phyloP scores from a whole-genome alignment of 1,140 invertebrate genomes.

The Pristionchus pacificus region DNA sequence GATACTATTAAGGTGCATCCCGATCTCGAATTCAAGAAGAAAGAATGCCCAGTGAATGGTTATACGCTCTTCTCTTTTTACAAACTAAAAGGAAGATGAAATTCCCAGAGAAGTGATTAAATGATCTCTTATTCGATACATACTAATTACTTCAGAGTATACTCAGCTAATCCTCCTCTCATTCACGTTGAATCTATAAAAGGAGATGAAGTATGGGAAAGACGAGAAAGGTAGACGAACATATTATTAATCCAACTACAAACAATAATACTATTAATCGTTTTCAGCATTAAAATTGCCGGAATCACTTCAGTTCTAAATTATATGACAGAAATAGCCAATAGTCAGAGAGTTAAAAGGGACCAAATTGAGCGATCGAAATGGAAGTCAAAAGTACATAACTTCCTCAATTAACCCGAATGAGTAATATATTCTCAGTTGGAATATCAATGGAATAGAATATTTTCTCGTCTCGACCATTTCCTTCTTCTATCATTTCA shows the following conservation, averaged over 20 bases:
- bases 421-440: constrained; percentile 37
- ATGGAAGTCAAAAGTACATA: neutral
- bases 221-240: constrained; percentile 3
- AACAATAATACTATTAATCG: constrained; percentile 18
- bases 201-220: neutral
- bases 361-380: constrained; percentile 23
- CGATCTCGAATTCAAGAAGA: constrained; percentile 14
- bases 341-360: constrained; percentile 39
- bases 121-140: neutral
- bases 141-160: neutral
- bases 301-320: constrained; percentile 19
- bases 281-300: neutral
- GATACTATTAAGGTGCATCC: constrained; percentile 28
- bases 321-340: constrained; percentile 43
- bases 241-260: constrained; percentile 15
- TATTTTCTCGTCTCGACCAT: constrained; percentile 48
- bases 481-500: constrained; percentile 46
- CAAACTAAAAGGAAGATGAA: constrained; percentile 24
- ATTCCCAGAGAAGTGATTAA: constrained; percentile 1
- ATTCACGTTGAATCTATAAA: constrained; percentile 12
- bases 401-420: constrained; percentile 13
- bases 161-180: neutral
- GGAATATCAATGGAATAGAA: constrained; percentile 49
- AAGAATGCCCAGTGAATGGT: constrained; percentile 24
- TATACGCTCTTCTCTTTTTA: constrained; percentile 15